A percentile compares a stretch with the other conserved stretches of the same genome.
phyloP scores from a whole-genome alignment of 2,797 vertebrate species.

The Coracias cyanogaster region DNA sequence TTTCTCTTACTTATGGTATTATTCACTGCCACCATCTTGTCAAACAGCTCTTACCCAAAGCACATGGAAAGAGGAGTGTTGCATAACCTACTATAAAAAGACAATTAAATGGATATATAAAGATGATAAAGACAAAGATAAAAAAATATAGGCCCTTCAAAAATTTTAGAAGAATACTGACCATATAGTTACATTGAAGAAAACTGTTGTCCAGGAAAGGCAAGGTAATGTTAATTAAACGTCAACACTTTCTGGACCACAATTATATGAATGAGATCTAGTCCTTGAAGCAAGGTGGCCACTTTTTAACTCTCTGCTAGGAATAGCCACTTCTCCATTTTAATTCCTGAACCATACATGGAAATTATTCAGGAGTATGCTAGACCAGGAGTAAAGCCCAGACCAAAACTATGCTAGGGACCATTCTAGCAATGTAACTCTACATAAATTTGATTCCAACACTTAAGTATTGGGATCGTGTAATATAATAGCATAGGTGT shows the following conservation, averaged over 20 bases:
- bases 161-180: background rate
- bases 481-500: background rate
- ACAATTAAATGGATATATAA: background rate
- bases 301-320: background rate
- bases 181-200: background rate
- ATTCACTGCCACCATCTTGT: background rate
- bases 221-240: background rate
- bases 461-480: background rate
- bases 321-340: background rate
- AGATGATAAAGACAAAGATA: background rate
- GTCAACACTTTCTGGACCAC: background rate
- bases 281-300: fast-evolving
- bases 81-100: background rate
- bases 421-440: background rate
- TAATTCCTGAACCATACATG: background rate
- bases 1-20: background rate
- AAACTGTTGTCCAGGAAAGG: background rate
- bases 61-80: background rate
- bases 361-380: background rate
- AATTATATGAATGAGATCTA: background rate
- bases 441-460: background rate
- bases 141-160: background rate
- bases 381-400: background rate
- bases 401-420: background rate
- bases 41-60: background rate